phyloP scores from a whole-genome alignment of 2,888 invertebrate species.

The Acanthococcus lagerstroemiae region DNA sequence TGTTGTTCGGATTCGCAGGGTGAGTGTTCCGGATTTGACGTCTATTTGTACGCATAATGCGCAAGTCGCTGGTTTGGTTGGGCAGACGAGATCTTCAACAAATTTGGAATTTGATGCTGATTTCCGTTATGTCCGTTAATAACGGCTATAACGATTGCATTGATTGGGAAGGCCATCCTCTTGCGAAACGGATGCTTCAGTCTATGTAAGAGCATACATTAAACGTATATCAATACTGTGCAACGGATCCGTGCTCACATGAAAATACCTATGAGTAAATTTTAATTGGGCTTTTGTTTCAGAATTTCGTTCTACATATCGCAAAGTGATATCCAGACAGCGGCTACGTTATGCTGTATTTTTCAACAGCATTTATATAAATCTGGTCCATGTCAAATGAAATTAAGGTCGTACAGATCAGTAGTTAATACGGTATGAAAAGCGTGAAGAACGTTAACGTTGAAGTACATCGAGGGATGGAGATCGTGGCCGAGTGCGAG shows the following conservation, averaged over 20 bases:
- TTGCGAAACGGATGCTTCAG: slow-evolving; percentile 73
- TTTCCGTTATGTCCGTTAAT: slow-evolving; percentile 42
- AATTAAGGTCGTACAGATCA: background rate
- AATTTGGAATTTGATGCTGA: slow-evolving; percentile 73
- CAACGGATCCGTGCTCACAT: no score
- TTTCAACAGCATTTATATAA: slow-evolving; percentile 48
- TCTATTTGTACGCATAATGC: slow-evolving; percentile 63
- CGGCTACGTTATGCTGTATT: slow-evolving; percentile 83
- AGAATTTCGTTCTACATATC: slow-evolving; percentile 72
- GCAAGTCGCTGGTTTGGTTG: slow-evolving; percentile 56
- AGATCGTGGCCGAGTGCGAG: slow-evolving; percentile 62
- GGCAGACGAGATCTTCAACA: slow-evolving; percentile 74
- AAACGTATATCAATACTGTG: background rate
- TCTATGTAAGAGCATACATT: slow-evolving; percentile 57
- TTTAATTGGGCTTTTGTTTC: background rate
- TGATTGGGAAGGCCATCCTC: slow-evolving; percentile 59
- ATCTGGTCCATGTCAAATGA: background rate
- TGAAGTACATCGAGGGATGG: slow-evolving; percentile 52
- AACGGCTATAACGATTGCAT: slow-evolving; percentile 32
- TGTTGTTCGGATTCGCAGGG: slow-evolving; percentile 3
- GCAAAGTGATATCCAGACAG: slow-evolving; percentile 79
- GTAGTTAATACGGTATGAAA: slow-evolving; percentile 17
- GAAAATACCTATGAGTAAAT: no score
- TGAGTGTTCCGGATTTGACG: slow-evolving; percentile 33
- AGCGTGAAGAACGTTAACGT: slow-evolving; percentile 32